Percentiles rank a stretch among this genome's conserved stretches.
Evolutionary conservation across 1,140 invertebrate species (phyloP).

Genomic region (Macrosteles quadrilineatus): DNA sequence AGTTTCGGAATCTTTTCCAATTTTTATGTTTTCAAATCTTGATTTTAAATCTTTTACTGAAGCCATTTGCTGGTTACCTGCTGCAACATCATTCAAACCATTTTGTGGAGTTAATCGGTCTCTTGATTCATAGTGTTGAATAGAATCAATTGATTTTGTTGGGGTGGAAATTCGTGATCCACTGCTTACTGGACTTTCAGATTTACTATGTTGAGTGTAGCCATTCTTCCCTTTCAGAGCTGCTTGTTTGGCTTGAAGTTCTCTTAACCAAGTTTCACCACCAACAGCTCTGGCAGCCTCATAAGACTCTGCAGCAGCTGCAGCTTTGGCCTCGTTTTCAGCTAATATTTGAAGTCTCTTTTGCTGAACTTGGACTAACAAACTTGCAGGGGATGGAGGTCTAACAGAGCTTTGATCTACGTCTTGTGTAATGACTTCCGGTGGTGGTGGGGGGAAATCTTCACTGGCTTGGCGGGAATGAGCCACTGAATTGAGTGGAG

Average conservation of each 20-base stretch:
- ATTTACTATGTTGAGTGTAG: slow-evolving; percentile 17
- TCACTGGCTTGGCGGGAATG: slow-evolving; percentile 85
- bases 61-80: slow-evolving; percentile 29
- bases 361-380: slow-evolving; percentile 73
- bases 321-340: slow-evolving; percentile 36
- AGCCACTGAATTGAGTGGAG: slow-evolving; percentile 67
- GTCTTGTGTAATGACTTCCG: slow-evolving; percentile 66
- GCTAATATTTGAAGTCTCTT: slow-evolving; percentile 67
- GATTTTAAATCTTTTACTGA: slow-evolving; percentile 77
- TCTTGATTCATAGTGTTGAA: slow-evolving; percentile 19
- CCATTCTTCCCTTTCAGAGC: slow-evolving; percentile 35
- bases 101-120: slow-evolving; percentile 4
- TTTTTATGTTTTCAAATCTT: slow-evolving; percentile 71
- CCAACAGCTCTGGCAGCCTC: slow-evolving; percentile 43
- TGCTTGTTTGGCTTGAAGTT: slow-evolving; percentile 75
- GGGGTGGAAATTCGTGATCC: background rate
- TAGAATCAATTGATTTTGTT: slow-evolving; percentile 9
- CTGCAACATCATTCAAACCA: background rate
- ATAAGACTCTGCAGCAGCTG: slow-evolving; percentile 45
- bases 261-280: slow-evolving; percentile 71
- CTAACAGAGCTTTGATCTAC: slow-evolving; percentile 43
- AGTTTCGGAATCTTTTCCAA: slow-evolving; percentile 34
- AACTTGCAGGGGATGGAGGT: slow-evolving; percentile 55
- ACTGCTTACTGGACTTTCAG: background rate
- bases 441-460: slow-evolving; percentile 85